phyloP scores from a whole-genome alignment of 1,140 invertebrate species.

The Diuraphis noxia region DNA sequence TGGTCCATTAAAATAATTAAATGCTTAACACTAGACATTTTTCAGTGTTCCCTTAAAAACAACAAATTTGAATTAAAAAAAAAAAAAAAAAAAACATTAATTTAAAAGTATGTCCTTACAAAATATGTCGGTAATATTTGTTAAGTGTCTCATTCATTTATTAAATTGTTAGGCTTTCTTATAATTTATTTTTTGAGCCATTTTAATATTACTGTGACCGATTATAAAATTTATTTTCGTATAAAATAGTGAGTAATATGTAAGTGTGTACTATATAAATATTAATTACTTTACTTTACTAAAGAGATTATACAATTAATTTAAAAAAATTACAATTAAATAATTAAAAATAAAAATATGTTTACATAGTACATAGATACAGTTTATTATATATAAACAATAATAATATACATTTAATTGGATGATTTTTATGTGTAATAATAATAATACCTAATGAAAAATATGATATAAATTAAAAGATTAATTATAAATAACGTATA shows the following conservation, averaged over 20 bases:
- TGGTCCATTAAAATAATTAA: slow-evolving; percentile 26
- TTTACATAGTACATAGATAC: no score
- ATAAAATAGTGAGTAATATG: not conserved
- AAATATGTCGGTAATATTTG: not conserved
- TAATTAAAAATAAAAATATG: no score
- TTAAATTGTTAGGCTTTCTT: not conserved
- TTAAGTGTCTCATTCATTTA: not conserved
- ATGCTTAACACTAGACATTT: not conserved
- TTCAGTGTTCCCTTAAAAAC: not conserved
- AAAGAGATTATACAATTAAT: no score
- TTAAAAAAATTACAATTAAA: no score
- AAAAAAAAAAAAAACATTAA: not conserved
- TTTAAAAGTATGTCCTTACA: not conserved
- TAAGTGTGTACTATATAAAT: not conserved
- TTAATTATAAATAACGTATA: no score
- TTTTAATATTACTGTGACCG: not conserved
- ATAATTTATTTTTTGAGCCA: not conserved
- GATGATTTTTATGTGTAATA: no score
- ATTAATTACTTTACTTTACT: no score
- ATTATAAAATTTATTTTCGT: not conserved
- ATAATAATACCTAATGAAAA: no score
- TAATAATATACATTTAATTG: no score
- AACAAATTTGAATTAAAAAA: not conserved
- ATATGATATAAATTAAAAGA: no score
- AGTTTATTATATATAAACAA: no score